phyloP scores from a whole-genome alignment of 2,888 invertebrate genomes.

The Trichopria drosophilae region DNA sequence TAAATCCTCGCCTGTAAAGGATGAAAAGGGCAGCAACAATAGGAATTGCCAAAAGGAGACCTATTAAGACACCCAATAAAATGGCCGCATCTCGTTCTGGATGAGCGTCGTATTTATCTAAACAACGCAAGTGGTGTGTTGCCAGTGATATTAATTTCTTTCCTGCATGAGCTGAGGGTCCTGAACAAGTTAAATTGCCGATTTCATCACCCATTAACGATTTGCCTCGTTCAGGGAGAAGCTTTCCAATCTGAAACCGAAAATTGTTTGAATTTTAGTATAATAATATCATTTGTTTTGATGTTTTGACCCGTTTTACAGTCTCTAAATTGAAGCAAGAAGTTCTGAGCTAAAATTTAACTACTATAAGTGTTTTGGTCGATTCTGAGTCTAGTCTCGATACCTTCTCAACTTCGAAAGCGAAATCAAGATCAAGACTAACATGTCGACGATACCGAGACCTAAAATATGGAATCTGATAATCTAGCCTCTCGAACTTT shows the following conservation, averaged over 20 bases:
- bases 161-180: slow-evolving; percentile 68
- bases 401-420: too few species aligned
- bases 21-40: slow-evolving; percentile 65
- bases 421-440: too few species aligned
- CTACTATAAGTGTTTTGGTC: too few species aligned
- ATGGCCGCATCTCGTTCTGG: slow-evolving; percentile 72
- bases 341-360: too few species aligned
- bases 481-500: too few species aligned
- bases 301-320: too few species aligned
- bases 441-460: too few species aligned
- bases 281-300: too few species aligned
- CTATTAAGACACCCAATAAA: slow-evolving; percentile 71
- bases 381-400: too few species aligned
- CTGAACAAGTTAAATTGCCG: slow-evolving; percentile 62
- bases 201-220: slow-evolving; percentile 41
- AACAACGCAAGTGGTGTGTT: slow-evolving; percentile 65
- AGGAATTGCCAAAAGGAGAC: slow-evolving; percentile 70
- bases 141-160: slow-evolving; percentile 65
- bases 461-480: too few species aligned
- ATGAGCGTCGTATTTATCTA: slow-evolving; percentile 66
- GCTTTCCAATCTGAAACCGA: slow-evolving; percentile 36
- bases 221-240: slow-evolving; percentile 46
- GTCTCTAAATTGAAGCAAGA: too few species aligned
- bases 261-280: slow-evolving; percentile 3
- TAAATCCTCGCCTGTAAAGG: slow-evolving; percentile 69